Conservation (phyloP, 2,888 invertebrate genomes). For the Heliconius ismenius region DNA sequence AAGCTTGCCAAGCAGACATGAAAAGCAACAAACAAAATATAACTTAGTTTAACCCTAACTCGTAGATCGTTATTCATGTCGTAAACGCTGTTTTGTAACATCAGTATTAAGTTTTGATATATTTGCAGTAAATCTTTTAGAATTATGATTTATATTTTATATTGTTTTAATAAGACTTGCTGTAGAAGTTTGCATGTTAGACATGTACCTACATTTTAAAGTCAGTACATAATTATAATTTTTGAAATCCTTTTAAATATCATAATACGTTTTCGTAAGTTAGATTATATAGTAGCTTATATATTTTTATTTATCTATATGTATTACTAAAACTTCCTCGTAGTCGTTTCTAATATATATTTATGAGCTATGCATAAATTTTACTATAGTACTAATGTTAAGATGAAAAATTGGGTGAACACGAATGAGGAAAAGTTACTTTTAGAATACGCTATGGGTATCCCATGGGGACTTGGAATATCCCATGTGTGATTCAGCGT, state of each 20-base stretch:
- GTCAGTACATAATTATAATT: neutral
- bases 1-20: neutral
- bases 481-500: slow-evolving; percentile 68
- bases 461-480: slow-evolving; percentile 51
- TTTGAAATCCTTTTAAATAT: too few species aligned
- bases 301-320: too few species aligned
- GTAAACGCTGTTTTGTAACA: slow-evolving; percentile 17
- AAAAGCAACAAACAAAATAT: slow-evolving; percentile 10
- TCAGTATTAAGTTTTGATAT: slow-evolving; percentile 16
- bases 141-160: slow-evolving; percentile 16
- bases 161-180: neutral
- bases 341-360: too few species aligned
- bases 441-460: slow-evolving; percentile 15
- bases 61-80: slow-evolving; percentile 20
- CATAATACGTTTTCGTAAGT: too few species aligned
- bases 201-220: neutral
- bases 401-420: neutral
- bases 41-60: neutral
- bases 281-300: too few species aligned
- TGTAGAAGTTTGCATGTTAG: neutral
- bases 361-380: neutral
- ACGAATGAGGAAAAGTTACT: slow-evolving; percentile 7
- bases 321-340: too few species aligned
- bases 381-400: neutral
- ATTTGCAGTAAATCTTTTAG: slow-evolving; percentile 22